Evolutionary conservation across 2,113 vertebrate species (phyloP).

Genomic region (Cromileptes altivelis): DNA sequence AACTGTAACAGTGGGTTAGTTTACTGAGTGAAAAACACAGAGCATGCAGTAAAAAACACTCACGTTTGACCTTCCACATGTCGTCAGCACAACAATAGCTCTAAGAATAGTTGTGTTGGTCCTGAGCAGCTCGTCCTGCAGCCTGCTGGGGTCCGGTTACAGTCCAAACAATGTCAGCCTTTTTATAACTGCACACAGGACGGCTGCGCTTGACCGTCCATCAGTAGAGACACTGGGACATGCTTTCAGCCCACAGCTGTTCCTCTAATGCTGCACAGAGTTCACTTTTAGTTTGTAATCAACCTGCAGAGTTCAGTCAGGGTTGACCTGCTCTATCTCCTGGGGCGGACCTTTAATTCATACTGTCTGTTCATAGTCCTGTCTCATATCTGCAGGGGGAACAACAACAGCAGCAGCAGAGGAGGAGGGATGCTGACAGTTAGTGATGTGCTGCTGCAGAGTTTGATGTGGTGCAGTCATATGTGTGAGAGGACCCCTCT

Average conservation of each 20-base stretch:
- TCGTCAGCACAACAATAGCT: constrained; percentile 54
- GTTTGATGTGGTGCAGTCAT: no score
- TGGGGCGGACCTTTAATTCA: no score
- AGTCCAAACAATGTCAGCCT: constrained; percentile 59
- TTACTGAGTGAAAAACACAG: neutral
- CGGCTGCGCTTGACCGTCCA: neutral
- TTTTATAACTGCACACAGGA: constrained; percentile 52
- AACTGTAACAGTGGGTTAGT: neutral
- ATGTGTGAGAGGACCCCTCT: no score
- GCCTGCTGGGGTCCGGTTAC: constrained; percentile 72
- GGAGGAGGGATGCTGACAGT: no score
- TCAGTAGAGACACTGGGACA: neutral
- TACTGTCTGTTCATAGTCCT: no score
- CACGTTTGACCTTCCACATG: constrained; percentile 83
- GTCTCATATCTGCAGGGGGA: no score
- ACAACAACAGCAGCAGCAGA: no score
- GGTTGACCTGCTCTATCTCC: no score
- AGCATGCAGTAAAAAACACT: constrained; percentile 61
- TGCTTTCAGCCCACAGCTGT: neutral
- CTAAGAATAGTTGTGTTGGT: constrained; percentile 69
- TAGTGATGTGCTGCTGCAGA: no score
- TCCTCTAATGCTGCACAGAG: neutral
- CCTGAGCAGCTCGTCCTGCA: constrained; percentile 22
- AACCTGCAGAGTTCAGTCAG: no score
- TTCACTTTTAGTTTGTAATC: no score